Evolutionary conservation across 2,888 invertebrate genomes (phyloP), one percentile per base, ranked within the genome.

Genomic region (Brachycybe producta): DNA sequence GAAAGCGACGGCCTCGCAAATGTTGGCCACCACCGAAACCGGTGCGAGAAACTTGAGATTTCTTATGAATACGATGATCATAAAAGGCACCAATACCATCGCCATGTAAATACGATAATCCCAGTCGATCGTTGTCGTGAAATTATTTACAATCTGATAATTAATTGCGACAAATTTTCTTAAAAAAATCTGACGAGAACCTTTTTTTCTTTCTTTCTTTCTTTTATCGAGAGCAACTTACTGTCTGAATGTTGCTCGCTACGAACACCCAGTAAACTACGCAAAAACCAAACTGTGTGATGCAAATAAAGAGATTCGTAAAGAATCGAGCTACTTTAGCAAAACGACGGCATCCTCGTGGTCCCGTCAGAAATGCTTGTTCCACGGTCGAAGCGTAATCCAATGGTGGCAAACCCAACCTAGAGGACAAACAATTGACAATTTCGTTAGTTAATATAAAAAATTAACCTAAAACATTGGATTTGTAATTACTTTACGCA

Each of bases 301-400:
- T 15, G 17, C 44, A 17, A 19, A 49, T 43, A 23, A 44, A 27
- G 24, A 42, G 24, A 24, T 49, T 49, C 13, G 50, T 49, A 2
- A 49, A 4, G 32, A 34, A 24, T 26, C 49, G 42, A 15, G 5
- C 28, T 30, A 13, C 1, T 50, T 67, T 69, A 0, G 82, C 76
- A 57, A 80, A 74, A 53, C 69, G 70, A 57, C 79, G 73, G 43
- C 84, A 62, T 32, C 68, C 65, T 51, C 72, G 64, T 0, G 86
- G 85, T 13, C 88, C 86, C 19, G 80, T 80, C 56, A 76, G 73
- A 61, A 88, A 82, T 5, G 84, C 77, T 55, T 75, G 74, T 64
- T 82, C 82, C 21, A 82, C 79, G 4, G 87, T 86, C 62, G 84
- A 81, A 0, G 85, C 76, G 65, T 88, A 90, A 61, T 76, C 79